Evolutionary conservation across 92 coral and sea anemone species (phyloP).

Genomic region (Zoanthus sansibaricus): DNA sequence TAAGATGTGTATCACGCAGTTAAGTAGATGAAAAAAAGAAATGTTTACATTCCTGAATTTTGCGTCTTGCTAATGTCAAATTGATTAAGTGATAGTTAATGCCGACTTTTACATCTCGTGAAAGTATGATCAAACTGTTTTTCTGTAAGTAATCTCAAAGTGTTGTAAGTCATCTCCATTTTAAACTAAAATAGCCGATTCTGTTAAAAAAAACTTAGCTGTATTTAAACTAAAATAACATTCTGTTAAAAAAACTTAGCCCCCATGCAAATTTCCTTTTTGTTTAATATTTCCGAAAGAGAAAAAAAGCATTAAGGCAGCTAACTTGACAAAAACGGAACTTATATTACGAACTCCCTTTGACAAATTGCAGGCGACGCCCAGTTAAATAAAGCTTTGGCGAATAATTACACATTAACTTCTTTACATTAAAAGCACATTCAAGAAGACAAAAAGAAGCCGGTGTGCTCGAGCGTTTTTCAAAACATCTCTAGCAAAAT

Average conservation of each 20-base stretch:
- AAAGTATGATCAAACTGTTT: background rate
- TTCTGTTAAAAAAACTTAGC: background rate
- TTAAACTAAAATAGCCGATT: background rate
- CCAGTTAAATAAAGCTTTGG: background rate
- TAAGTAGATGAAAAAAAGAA: no score
- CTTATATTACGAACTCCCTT: background rate
- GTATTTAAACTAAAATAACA: background rate
- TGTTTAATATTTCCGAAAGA: constrained; percentile 25
- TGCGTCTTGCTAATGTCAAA: background rate
- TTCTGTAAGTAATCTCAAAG: background rate
- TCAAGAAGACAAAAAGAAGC: background rate
- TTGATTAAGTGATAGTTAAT: background rate
- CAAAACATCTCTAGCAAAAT: background rate
- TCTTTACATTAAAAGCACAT: background rate
- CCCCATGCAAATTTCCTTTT: constrained; percentile 31
- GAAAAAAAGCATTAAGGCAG: background rate
- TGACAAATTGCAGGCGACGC: constrained; percentile 24
- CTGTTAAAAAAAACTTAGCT: background rate
- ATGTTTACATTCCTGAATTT: background rate
- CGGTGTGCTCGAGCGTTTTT: background rate
- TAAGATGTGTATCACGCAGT: background rate
- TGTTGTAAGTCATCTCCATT: background rate
- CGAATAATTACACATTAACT: background rate
- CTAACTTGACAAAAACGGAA: constrained; percentile 20
- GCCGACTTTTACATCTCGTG: background rate